These are phyloP conservation scores for Bolinopsis microptera DNA, from an alignment of 37 sponge, comb jelly and placozoan genomes.

Conservation along the genomic window DNA sequence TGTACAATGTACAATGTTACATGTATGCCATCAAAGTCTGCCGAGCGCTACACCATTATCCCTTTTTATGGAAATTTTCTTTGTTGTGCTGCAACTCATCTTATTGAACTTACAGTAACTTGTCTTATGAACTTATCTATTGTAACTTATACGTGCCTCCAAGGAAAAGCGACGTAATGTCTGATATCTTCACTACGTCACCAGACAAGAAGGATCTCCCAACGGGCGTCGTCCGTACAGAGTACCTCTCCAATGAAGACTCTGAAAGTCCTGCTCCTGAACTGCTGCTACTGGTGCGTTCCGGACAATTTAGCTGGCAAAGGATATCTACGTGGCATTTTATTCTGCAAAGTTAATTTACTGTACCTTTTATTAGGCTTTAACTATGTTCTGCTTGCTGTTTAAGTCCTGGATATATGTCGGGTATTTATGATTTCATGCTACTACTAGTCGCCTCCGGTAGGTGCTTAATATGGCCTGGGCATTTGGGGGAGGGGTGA, in stretches of 20 bases:
- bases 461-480: too few relatives aligned
- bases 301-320: too few relatives aligned
- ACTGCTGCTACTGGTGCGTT: not conserved
- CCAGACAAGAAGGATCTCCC: not conserved
- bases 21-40: not conserved
- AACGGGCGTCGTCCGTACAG: not conserved
- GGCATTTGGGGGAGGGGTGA: too few relatives aligned
- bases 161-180: not conserved
- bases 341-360: too few relatives aligned
- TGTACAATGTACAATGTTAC: too few relatives aligned
- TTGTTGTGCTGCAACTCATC: not conserved
- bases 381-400: too few relatives aligned
- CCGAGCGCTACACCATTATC: not conserved
- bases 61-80: not conserved
- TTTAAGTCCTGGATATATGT: too few relatives aligned
- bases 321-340: too few relatives aligned
- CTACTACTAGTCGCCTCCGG: too few relatives aligned
- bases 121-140: not conserved
- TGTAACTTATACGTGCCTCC: not conserved
- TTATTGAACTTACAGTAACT: too few relatives aligned
- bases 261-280: not conserved
- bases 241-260: constrained; percentile 1
- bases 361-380: too few relatives aligned
- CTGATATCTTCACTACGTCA: constrained; percentile 12
- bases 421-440: too few relatives aligned